Percentiles rank a stretch among this genome's conserved stretches.
phyloP scores from a whole-genome alignment of 2,888 invertebrate genomes.

The Tridacna crocea region DNA sequence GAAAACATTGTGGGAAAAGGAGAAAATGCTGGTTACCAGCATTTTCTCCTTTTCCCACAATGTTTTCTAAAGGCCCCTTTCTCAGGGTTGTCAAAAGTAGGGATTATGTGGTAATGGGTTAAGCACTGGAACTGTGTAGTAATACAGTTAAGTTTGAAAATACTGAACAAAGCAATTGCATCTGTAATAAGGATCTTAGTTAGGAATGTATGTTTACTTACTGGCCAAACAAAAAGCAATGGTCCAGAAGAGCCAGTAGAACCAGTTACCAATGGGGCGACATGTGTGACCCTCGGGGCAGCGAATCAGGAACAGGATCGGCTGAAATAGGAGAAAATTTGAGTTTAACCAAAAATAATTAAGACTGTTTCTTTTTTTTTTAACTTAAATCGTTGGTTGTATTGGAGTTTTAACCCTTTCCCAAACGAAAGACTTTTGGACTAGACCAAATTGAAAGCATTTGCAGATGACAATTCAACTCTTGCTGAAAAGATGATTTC shows the following conservation, averaged over 20 bases:
- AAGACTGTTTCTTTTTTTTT: too few species aligned
- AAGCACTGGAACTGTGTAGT: too few species aligned
- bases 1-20: not conserved
- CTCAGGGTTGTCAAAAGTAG: too few species aligned
- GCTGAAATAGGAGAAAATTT: slow-evolving; percentile 71
- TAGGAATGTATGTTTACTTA: slow-evolving; percentile 69
- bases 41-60: slow-evolving; percentile 4
- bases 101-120: too few species aligned
- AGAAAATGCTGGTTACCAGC: not conserved
- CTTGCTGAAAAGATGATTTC: too few species aligned
- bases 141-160: too few species aligned
- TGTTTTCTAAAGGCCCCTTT: not conserved
- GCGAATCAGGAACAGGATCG: slow-evolving; percentile 81
- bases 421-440: too few species aligned
- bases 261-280: slow-evolving; percentile 84
- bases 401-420: too few species aligned
- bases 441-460: too few species aligned
- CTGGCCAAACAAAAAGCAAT: slow-evolving; percentile 82
- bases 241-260: slow-evolving; percentile 83
- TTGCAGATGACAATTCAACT: too few species aligned
- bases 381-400: not conserved
- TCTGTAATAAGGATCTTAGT: not conserved
- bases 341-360: not conserved
- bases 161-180: not conserved
- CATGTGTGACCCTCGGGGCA: slow-evolving; percentile 77